phyloP scores from a whole-genome alignment of 1,140 invertebrate genomes.

The Micrasema minimum region DNA sequence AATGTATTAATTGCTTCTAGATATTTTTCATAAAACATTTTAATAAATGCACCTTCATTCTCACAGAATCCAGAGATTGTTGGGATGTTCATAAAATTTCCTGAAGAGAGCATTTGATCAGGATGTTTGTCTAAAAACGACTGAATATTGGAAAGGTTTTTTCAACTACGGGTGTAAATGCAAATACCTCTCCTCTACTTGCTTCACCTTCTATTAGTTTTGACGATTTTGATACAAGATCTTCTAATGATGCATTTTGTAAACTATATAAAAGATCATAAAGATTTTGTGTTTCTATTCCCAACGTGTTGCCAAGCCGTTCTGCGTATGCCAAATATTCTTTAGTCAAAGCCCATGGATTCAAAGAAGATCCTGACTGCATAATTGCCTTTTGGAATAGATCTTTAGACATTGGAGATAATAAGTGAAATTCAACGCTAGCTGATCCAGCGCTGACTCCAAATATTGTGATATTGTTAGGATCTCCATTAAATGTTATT shows the following conservation, averaged over 20 bases:
- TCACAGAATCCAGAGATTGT: conserved; percentile 59
- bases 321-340: conserved; percentile 46
- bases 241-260: conserved; percentile 56
- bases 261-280: conserved; percentile 56
- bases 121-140: conserved; percentile 59
- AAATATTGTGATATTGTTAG: conserved; percentile 59
- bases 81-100: conserved; percentile 60
- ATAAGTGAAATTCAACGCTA: conserved; percentile 41
- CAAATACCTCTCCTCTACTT: conserved; percentile 58
- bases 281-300: conserved; percentile 38
- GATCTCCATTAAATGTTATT: conserved; percentile 61
- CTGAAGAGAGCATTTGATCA: conserved; percentile 56
- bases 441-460: conserved; percentile 55
- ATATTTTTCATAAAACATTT: conserved; percentile 42
- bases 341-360: conserved; percentile 52
- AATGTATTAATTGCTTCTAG: conserved; percentile 56
- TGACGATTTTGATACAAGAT: conserved; percentile 55
- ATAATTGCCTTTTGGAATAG: conserved; percentile 45
- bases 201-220: conserved; percentile 56
- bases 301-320: conserved; percentile 10
- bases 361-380: conserved; percentile 35
- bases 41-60: conserved; percentile 59
- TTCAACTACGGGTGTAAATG: conserved; percentile 62
- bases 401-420: conserved; percentile 37
- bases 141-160: conserved; percentile 59